Evolutionary conservation across 53 echinoderm and acorn worm genomes (phyloP).

Genomic region (Astropecten irregularis): DNA sequence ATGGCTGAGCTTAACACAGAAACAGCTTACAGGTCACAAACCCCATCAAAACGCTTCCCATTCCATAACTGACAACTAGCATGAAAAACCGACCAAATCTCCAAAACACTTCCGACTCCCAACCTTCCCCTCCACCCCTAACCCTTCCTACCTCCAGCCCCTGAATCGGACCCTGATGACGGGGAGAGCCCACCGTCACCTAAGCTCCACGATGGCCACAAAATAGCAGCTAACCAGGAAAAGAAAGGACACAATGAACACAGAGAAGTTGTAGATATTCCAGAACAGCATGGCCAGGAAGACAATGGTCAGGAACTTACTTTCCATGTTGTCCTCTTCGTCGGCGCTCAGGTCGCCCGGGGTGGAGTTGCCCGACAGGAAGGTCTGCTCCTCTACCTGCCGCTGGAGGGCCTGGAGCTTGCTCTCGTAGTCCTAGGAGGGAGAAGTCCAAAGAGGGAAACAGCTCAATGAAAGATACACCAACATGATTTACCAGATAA

Average conservation of each 20-base stretch:
- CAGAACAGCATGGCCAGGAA: conserved; percentile 94
- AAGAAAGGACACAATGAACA: conserved; percentile 81
- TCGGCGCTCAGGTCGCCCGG: conserved; percentile 86
- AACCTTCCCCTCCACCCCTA: too few relatives aligned
- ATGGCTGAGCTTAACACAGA: too few relatives aligned
- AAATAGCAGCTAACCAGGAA: conserved; percentile 94
- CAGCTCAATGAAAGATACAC: too few relatives aligned
- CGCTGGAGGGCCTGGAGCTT: conserved; percentile 92
- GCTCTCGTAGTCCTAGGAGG: conserved; percentile 84
- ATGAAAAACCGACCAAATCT: too few relatives aligned
- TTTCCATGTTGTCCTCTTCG: conserved; percentile 90
- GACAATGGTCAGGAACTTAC: conserved; percentile 98
- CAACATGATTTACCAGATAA: background rate
- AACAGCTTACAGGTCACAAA: too few relatives aligned
- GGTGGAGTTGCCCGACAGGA: conserved; percentile 78
- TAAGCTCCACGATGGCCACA: conserved; percentile 77
- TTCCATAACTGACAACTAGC: too few relatives aligned
- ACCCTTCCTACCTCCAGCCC: too few relatives aligned
- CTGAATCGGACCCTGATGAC: too few relatives aligned
- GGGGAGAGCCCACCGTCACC: conserved; percentile 64
- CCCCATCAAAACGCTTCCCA: too few relatives aligned
- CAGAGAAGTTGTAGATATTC: conserved; percentile 94
- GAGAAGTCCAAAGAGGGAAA: background rate
- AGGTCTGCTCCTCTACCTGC: conserved; percentile 85
- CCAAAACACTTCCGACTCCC: too few relatives aligned